These are phyloP conservation scores for Drosophila atripex DNA, from an alignment of 2,888 invertebrate species.

Conservation along the genomic window DNA sequence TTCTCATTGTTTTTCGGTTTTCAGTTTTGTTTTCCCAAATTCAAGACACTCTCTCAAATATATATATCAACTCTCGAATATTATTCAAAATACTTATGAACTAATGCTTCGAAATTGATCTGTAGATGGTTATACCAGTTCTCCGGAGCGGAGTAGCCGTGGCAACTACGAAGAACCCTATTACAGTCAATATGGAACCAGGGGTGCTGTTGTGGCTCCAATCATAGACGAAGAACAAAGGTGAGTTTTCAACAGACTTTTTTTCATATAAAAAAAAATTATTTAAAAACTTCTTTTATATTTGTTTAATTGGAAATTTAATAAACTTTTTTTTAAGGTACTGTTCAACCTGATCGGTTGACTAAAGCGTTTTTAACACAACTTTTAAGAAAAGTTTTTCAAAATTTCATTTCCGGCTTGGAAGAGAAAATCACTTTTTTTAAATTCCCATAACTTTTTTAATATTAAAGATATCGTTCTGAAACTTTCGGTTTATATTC, in stretches of 20 bases:
- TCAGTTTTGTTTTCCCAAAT: slow-evolving; percentile 15
- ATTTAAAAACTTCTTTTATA: background rate
- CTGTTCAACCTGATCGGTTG: background rate
- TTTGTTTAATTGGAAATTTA: background rate
- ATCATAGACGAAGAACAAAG: slow-evolving; percentile 95
- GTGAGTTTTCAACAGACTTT: slow-evolving; percentile 50
- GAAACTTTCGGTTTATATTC: background rate
- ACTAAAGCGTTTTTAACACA: background rate
- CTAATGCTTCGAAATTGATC: slow-evolving; percentile 44
- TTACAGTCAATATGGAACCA: slow-evolving; percentile 91
- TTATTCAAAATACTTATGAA: background rate
- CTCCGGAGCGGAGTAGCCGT: slow-evolving; percentile 91
- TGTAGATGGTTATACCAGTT: slow-evolving; percentile 93
- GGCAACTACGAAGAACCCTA: slow-evolving; percentile 94
- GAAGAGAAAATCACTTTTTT: no score
- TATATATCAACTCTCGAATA: background rate
- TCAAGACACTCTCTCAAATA: slow-evolving; percentile 3
- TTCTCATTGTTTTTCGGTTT: slow-evolving; percentile 5
- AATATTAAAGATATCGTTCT: background rate
- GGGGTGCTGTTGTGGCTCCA: slow-evolving; percentile 90
- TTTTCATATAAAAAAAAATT: background rate
- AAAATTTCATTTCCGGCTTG: no score
- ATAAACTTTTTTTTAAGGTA: background rate
- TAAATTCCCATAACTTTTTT: background rate
- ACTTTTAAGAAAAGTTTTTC: background rate